These are phyloP conservation scores for Oscheius onirici DNA, from an alignment of 2,888 invertebrate genomes.

Conservation along the genomic window DNA sequence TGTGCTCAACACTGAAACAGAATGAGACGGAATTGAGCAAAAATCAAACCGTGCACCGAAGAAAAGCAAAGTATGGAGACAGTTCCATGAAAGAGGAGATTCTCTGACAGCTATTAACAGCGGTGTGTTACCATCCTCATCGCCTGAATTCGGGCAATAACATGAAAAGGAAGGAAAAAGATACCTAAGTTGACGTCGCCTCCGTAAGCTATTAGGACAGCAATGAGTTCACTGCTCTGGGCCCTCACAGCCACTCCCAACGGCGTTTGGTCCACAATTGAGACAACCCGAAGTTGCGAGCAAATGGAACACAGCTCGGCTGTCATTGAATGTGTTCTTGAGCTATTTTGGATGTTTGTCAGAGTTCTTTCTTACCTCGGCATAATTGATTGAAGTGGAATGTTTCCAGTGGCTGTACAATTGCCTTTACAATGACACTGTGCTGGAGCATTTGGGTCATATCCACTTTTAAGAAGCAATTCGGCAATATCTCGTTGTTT, in stretches of 20 bases:
- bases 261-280: conserved; percentile 75
- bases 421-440: conserved; percentile 70
- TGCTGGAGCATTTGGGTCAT: conserved; percentile 77
- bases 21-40: background rate
- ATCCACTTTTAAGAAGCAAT: conserved; percentile 74
- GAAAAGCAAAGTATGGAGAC: conserved; percentile 68
- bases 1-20: conserved; percentile 64
- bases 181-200: conserved; percentile 74
- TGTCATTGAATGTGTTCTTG: conserved; percentile 63
- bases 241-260: conserved; percentile 76
- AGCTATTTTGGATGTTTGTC: background rate
- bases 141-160: conserved; percentile 61
- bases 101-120: conserved; percentile 77
- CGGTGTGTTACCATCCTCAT: conserved; percentile 77
- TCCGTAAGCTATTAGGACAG: conserved; percentile 76
- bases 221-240: conserved; percentile 75
- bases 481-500: conserved; percentile 74
- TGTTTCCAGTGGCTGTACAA: conserved; percentile 67
- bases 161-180: background rate
- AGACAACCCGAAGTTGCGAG: conserved; percentile 74
- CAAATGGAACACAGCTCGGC: conserved; percentile 74
- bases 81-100: conserved; percentile 76
- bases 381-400: conserved; percentile 63
- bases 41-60: conserved; percentile 67
- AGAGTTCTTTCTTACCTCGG: conserved; percentile 47